Base-by-base conservation (phyloP, 37 sponge, comb jelly and placozoan species). In the Oscarella lobularis region DNA sequence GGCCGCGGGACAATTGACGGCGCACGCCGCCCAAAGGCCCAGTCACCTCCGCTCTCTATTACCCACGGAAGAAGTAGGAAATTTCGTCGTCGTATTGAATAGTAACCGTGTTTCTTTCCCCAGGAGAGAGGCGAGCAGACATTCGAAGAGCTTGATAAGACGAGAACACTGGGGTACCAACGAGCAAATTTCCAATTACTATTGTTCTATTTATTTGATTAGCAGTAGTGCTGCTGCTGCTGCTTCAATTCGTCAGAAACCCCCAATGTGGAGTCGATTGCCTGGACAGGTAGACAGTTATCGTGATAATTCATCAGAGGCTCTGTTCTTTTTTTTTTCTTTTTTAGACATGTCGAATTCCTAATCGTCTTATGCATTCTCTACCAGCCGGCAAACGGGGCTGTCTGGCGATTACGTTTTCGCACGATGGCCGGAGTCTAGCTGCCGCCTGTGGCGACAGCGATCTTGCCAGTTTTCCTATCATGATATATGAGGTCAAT, bases 321-420 rank as follows among this genome's bases (percentile, higher is more conserved):
- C n/a, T n/a, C n/a, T n/a, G n/a, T n/a, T n/a, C n/a, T n/a, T n/a
- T n/a, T n/a, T n/a, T 48, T 20, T 48, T 48, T 48, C 9, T 20
- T 70, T 9, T 70, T 27, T 34, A 94, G 75, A 48, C 66, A 33
- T 95, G 95, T 78, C 73, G 66, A 20, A 41, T 91, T 32, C 95
- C 95, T 35, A 83, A 78, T 66, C 38, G 79, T 20, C 66, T 66
- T n/a, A 31, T 29, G 32, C 36, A 40, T 6, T 36, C 60, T 33
- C 71, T 87, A 41, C 70, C 68, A 36, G 74, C 81, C 38, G 73
- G 87, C 36, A 73, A 9, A 0, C 40, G 37, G 36, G 95, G 95
- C 1, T 85, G 92, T 37, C 78, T 85, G 33, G 83, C 76, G 31
- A 74, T 95, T 1, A 65, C 67, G 2, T 95, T 95, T 85, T 95